Conservation (phyloP, 2,113 vertebrate genomes). For the Chinchilla lanigera region DNA sequence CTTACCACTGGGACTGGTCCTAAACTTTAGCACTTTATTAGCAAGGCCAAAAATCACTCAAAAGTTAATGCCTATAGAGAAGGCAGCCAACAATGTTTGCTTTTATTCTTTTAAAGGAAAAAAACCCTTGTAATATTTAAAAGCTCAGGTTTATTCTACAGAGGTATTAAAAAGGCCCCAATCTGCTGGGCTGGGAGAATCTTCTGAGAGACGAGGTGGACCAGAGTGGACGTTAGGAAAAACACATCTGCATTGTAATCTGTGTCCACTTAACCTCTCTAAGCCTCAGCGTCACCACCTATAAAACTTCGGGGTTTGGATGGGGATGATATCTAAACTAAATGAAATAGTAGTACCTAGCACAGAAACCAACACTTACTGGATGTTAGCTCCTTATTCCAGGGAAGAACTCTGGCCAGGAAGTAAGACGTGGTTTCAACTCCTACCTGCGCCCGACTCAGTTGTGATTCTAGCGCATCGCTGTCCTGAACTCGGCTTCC, state of each 20-base stretch:
- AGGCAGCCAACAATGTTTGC: slow-evolving; percentile 76
- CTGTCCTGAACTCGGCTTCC: neutral
- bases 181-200: neutral
- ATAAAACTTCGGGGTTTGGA: neutral
- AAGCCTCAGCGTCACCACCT: neutral
- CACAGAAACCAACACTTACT: neutral
- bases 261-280: neutral
- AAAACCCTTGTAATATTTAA: slow-evolving; percentile 55
- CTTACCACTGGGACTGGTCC: slow-evolving; percentile 79
- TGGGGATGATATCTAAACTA: neutral
- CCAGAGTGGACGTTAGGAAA: neutral
- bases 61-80: slow-evolving; percentile 78
- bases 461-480: neutral
- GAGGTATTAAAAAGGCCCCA: slow-evolving; percentile 18
- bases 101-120: slow-evolving; percentile 74
- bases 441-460: neutral
- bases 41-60: slow-evolving; percentile 82
- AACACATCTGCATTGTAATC: neutral
- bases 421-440: neutral
- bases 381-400: neutral
- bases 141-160: slow-evolving; percentile 26
- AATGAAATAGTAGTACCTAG: neutral
- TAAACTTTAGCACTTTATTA: slow-evolving; percentile 78
- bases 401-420: neutral
- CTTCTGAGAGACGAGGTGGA: neutral